phyloP scores from a whole-genome alignment of 2,113 vertebrate species.

The Pseudorectes ferrugineus region DNA sequence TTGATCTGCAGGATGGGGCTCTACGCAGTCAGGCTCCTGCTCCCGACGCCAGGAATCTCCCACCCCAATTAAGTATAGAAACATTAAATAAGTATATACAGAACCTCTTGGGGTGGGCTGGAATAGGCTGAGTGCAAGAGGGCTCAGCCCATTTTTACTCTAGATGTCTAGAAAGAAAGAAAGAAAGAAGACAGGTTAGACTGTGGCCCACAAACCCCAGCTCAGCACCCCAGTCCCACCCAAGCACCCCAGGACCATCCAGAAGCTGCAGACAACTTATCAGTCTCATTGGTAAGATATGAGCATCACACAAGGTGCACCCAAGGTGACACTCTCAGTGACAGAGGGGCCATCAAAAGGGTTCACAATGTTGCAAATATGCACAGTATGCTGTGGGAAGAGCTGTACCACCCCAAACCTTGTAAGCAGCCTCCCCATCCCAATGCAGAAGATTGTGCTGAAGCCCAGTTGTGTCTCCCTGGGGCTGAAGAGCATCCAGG shows the following conservation, averaged over 20 bases:
- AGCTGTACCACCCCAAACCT: background rate
- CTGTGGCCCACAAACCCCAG: background rate
- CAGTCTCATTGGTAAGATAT: rapidly evolving
- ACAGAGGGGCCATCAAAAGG: background rate
- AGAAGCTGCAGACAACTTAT: background rate
- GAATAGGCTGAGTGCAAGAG: background rate
- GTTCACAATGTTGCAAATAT: background rate
- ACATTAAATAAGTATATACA: conserved; percentile 79
- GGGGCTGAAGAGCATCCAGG: background rate
- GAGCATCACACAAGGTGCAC: background rate
- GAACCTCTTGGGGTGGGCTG: conserved; percentile 46
- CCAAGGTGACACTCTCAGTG: rapidly evolving
- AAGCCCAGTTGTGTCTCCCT: background rate
- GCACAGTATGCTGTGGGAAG: background rate
- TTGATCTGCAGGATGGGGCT: background rate
- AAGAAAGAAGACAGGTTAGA: conserved; percentile 8
- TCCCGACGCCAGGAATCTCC: background rate
- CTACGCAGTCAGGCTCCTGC: background rate
- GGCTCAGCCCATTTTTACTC: conserved; percentile 97
- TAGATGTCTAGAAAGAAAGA: conserved; percentile 85
- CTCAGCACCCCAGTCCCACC: background rate
- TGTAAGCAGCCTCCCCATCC: background rate
- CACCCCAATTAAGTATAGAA: conserved; percentile 42
- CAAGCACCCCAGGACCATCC: background rate
- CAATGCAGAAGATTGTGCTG: background rate